A percentile compares a stretch with the other conserved stretches of the same genome.
These are phyloP conservation scores for Eclectus roratus DNA, from an alignment of 2,113 vertebrate species.

Conservation along the genomic window DNA sequence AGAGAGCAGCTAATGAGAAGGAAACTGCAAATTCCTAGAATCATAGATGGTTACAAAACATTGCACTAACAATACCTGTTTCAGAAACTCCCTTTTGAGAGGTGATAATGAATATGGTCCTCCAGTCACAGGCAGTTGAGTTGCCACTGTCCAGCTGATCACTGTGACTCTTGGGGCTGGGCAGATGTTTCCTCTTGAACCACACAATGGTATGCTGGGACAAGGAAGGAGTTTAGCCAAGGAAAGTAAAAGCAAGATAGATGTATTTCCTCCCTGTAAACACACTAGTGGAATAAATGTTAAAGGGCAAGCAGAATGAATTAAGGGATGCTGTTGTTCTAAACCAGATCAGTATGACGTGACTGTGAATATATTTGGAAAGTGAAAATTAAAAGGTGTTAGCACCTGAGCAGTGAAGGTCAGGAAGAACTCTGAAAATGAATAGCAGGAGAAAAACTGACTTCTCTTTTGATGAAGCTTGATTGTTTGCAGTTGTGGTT, in stretches of 20 bases:
- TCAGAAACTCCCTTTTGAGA: background rate
- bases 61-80: accelerated
- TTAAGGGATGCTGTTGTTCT: background rate
- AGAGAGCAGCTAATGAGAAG: background rate
- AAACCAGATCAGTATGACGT: accelerated
- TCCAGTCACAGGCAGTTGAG: accelerated
- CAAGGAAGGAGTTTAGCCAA: too few species aligned
- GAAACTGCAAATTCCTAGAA: background rate
- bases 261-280: background rate
- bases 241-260: too few species aligned
- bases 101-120: accelerated
- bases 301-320: background rate
- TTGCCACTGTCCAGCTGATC: accelerated
- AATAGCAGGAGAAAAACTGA: background rate
- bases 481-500: background rate
- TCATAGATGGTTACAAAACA: background rate
- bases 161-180: accelerated
- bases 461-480: background rate
- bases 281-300: too few species aligned
- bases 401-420: background rate
- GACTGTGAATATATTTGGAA: background rate
- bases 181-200: background rate
- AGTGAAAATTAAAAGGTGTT: background rate
- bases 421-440: background rate
- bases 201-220: background rate